These are phyloP conservation scores for Cyclina sinensis DNA, from an alignment of 1,140 invertebrate genomes.

Conservation along the genomic window DNA sequence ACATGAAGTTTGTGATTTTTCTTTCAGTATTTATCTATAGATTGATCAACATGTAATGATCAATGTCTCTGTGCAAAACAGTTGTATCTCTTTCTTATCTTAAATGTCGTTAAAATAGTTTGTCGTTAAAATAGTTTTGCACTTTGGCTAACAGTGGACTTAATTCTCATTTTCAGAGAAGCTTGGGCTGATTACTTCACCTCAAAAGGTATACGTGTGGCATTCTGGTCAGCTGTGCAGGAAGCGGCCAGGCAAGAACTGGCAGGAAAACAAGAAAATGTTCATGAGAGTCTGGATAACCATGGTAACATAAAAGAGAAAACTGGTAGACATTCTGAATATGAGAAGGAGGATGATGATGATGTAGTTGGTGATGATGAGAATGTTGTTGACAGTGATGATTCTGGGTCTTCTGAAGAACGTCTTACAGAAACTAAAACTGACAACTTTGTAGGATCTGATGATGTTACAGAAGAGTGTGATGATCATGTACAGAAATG, in stretches of 20 bases:
- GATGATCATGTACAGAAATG: background rate
- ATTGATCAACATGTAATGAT: too few relatives aligned
- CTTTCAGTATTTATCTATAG: too few relatives aligned
- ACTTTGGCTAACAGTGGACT: too few relatives aligned
- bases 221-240: conserved; percentile 94
- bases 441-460: background rate
- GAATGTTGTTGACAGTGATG: conserved; percentile 4
- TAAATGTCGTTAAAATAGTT: too few relatives aligned
- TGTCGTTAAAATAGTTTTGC: too few relatives aligned
- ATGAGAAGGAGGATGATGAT: conserved; percentile 60
- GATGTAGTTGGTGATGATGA: conserved; percentile 40
- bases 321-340: background rate
- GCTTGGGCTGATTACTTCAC: conserved; percentile 96
- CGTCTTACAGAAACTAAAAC: background rate
- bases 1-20: too few relatives aligned
- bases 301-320: conserved; percentile 48
- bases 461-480: background rate
- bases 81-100: too few relatives aligned
- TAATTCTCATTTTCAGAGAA: conserved; percentile 87
- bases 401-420: background rate
- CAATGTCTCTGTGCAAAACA: too few relatives aligned
- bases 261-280: conserved; percentile 52
- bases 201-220: conserved; percentile 89
- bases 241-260: conserved; percentile 80
- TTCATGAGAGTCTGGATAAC: conserved; percentile 56